phyloP scores from a whole-genome alignment of 2,797 vertebrate genomes.

The Anas flavirostris region DNA sequence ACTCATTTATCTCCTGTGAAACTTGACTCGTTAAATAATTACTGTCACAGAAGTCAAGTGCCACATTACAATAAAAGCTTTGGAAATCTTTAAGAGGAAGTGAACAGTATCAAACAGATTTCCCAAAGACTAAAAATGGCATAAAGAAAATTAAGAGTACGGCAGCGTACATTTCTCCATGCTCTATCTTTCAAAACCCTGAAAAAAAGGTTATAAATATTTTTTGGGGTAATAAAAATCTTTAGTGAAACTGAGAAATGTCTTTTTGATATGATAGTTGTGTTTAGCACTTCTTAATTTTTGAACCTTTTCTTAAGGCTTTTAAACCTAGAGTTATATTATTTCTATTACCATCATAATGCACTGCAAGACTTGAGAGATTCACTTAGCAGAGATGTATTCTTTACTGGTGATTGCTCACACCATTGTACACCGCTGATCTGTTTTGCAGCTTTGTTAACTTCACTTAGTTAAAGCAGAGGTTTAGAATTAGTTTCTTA shows the following conservation, averaged over 20 bases:
- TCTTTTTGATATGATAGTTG: neutral
- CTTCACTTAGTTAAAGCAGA: neutral
- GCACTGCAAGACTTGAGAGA: neutral
- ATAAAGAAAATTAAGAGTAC: constrained; percentile 67
- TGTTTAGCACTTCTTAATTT: neutral
- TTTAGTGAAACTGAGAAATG: neutral
- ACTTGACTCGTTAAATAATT: neutral
- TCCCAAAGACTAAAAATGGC: neutral
- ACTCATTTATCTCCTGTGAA: neutral
- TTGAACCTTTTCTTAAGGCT: neutral
- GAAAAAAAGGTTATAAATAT: too few species aligned
- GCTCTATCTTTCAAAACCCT: neutral
- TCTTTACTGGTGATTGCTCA: neutral
- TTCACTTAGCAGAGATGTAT: neutral
- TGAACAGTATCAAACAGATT: neutral
- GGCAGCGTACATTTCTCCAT: constrained; percentile 1
- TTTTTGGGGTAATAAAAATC: neutral
- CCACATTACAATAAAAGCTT: neutral
- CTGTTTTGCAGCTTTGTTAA: neutral
- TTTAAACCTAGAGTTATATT: neutral
- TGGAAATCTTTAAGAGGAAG: neutral
- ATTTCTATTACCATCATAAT: neutral
- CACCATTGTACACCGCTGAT: neutral
- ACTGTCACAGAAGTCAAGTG: neutral
- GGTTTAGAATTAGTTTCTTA: neutral